Conservation (phyloP, 92 coral and sea anemone species). For the Paramuricea clavata region DNA sequence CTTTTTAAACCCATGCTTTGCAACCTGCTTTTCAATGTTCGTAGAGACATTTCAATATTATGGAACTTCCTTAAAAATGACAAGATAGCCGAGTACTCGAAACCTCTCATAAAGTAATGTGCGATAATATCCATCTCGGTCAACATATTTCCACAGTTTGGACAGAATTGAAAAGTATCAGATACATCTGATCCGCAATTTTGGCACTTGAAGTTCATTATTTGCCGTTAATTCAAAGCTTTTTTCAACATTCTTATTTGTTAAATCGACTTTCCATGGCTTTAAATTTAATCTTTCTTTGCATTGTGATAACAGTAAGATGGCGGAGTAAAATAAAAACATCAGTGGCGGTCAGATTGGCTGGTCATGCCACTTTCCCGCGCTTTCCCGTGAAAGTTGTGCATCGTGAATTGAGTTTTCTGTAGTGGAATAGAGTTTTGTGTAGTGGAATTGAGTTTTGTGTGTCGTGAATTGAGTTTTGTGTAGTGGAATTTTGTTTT, state of each 20-base stretch:
- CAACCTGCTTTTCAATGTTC: conserved; percentile 13
- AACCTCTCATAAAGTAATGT: conserved; percentile 1
- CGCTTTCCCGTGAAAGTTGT: no score
- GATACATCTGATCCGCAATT: background rate
- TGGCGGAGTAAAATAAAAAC: no score
- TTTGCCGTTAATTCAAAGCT: no score
- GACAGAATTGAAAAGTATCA: background rate
- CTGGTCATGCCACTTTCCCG: no score
- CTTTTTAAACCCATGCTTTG: conserved; percentile 6
- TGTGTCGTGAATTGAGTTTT: background rate
- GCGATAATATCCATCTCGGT: conserved; percentile 6
- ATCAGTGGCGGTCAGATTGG: no score
- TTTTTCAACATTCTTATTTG: no score
- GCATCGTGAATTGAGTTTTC: no score
- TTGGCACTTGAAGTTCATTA: background rate
- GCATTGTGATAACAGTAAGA: no score
- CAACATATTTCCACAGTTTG: conserved; percentile 11
- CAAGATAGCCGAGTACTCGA: conserved; percentile 3
- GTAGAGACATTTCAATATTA: background rate
- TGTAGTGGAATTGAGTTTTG: no score
- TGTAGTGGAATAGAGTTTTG: no score
- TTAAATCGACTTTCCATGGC: background rate
- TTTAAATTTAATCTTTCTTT: background rate
- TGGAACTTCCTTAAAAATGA: conserved; percentile 10
- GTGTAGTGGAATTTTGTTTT: background rate